Base-by-base conservation (phyloP, 2,113 vertebrate genomes). In the Aramus guarauna region DNA sequence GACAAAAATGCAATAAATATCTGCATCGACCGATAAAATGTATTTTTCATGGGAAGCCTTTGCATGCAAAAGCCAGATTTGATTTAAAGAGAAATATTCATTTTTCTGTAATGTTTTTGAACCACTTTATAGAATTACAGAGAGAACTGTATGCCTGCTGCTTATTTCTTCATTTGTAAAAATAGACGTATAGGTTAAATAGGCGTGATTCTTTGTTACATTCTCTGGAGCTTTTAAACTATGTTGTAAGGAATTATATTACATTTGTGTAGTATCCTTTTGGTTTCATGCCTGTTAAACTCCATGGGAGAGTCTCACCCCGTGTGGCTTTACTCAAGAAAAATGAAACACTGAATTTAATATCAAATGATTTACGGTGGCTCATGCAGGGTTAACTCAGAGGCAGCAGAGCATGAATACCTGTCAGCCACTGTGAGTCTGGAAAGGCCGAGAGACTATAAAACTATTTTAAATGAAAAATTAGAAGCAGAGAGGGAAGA, bases 371-470 rank as follows among this genome's bases (percentile, higher is more conserved):
- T 94, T 94, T 94, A 85, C 92, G 47, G 87, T 55, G 88, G 86
- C 96, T 94, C 81, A 37, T 5, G 63, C 73, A 90, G 95, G 92
- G 96, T 97, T 96, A 97, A 97, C 94, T 85, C 74, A 3, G 30
- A 92, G 94, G 94, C 94, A 86, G 93, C 92, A 85, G 91, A 88
- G 90, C 94, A 55, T 85, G 94, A 93, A 85, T 89, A 97, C 92
- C 92, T 96, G 95, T 94, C 96, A 92, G 86, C 60, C 53, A 52
- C 82, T 41, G 12, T 2, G 5, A 78, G 84, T 5, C 76, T 75
- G 87, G 76, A 62, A 88, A 36, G 85, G 76, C 94, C 22, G 20
- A 58, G 82, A 85, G 83, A 69, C 66, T 78, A 74, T 80, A 55
- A 94, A 55, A 90, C 77, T 71, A n/a, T 53, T 95, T 85, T 53